Evolutionary conservation across 2,113 vertebrate genomes (phyloP).

Genomic region (Carollia perspicillata): DNA sequence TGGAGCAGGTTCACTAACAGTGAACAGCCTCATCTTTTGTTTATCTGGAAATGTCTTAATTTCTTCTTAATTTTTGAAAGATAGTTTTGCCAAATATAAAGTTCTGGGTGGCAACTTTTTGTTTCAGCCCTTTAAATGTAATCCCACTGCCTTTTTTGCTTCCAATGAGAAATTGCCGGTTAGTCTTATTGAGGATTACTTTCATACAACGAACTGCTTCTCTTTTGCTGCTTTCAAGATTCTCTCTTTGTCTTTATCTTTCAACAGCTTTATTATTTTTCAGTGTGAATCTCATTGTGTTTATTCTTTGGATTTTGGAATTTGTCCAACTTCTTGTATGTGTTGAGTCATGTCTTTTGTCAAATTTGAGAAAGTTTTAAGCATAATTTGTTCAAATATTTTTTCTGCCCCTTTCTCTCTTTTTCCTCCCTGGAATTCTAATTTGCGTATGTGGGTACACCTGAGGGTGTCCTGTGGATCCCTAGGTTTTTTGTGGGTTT

Average conservation of each 20-base stretch:
- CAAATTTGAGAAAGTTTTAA: neutral
- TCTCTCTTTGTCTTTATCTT: neutral
- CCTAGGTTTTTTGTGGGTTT: neutral
- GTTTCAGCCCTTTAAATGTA: neutral
- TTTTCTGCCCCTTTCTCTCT: neutral
- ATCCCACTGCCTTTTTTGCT: neutral
- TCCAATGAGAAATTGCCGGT: neutral
- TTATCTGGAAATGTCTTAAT: neutral
- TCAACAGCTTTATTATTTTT: neutral
- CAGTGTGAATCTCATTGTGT: neutral
- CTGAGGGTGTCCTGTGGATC: neutral
- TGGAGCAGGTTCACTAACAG: neutral
- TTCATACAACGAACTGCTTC: neutral
- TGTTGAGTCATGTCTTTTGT: neutral
- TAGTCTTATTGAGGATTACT: neutral
- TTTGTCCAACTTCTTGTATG: neutral
- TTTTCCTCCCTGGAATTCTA: neutral
- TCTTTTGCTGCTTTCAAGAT: neutral
- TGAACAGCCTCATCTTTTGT: neutral
- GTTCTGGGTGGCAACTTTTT: neutral
- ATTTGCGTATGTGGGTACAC: neutral
- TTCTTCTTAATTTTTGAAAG: neutral
- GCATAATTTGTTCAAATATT: neutral
- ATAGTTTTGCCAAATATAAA: neutral
- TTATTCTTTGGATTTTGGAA: neutral